Percentiles rank a stretch among this genome's conserved stretches.
These are phyloP conservation scores for Geotria australis DNA, from an alignment of 2,797 vertebrate genomes.

Conservation along the genomic window DNA sequence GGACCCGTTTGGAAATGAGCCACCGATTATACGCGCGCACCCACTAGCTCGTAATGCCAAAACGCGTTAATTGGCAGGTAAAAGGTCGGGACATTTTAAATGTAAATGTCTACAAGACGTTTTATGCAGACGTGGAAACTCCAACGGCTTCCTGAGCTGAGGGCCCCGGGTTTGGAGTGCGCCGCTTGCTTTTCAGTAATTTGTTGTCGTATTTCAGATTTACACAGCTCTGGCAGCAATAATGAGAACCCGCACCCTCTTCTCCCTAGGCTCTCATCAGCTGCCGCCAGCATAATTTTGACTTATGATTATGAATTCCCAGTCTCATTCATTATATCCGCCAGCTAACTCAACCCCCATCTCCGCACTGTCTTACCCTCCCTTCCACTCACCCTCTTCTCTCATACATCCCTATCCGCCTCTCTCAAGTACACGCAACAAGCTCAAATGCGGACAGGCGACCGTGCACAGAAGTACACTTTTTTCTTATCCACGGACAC, in stretches of 20 bases:
- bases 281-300: neutral
- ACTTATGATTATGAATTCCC: neutral
- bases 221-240: neutral
- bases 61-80: too few relatives aligned
- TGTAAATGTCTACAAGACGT: too few relatives aligned
- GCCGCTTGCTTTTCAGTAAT: too few relatives aligned
- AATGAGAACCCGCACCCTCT: neutral
- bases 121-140: too few relatives aligned
- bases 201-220: too few relatives aligned
- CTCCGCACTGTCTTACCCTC: neutral
- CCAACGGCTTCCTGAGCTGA: too few relatives aligned
- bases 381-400: neutral
- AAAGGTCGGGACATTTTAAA: too few relatives aligned
- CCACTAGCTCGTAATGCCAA: too few relatives aligned
- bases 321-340: neutral
- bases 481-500: too few relatives aligned
- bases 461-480: neutral
- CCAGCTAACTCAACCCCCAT: neutral
- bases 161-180: too few relatives aligned
- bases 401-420: neutral
- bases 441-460: neutral
- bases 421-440: neutral
- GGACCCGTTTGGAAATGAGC: too few relatives aligned
- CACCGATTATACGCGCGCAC: too few relatives aligned
- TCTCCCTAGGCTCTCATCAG: neutral